A percentile compares a stretch with the other conserved stretches of the same genome.
Conservation (phyloP, 2,797 vertebrate species). For the Eospalax fontanierii region DNA sequence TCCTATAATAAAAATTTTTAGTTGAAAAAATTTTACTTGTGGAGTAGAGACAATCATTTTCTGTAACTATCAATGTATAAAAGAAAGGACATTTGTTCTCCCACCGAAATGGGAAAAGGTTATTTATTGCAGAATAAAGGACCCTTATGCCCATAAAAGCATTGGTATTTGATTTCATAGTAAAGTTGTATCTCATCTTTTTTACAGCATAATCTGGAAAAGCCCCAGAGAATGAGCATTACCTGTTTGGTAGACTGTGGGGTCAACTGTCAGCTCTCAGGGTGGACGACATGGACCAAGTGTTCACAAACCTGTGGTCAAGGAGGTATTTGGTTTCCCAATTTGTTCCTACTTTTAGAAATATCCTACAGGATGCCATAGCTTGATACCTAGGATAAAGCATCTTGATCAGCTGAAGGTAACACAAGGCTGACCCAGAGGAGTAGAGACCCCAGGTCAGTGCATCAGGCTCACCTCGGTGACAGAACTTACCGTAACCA, state of each 20-base stretch:
- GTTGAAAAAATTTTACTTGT: background rate
- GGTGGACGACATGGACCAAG: conserved; percentile 95
- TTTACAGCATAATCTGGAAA: conserved; percentile 91
- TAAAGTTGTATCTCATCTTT: conserved; percentile 57
- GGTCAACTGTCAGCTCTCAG: conserved; percentile 95
- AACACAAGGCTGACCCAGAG: background rate
- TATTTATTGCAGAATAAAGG: conserved; percentile 32
- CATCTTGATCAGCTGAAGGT: background rate
- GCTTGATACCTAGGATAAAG: background rate
- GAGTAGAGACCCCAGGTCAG: background rate
- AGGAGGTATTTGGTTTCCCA: conserved; percentile 90
- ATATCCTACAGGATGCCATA: background rate
- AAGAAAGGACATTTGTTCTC: background rate
- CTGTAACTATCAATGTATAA: background rate
- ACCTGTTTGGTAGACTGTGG: conserved; percentile 94
- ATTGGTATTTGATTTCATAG: background rate
- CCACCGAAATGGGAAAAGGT: background rate
- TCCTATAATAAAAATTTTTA: conserved; percentile 30
- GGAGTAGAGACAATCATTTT: conserved; percentile 1
- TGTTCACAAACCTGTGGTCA: conserved; percentile 96
- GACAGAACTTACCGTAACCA: background rate
- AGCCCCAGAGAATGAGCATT: conserved; percentile 89
- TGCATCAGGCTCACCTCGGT: background rate
- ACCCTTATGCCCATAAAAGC: background rate
- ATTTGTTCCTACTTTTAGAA: background rate